Base-by-base conservation (phyloP, 92 coral and sea anemone genomes). In the Scolanthus callimorphus region DNA sequence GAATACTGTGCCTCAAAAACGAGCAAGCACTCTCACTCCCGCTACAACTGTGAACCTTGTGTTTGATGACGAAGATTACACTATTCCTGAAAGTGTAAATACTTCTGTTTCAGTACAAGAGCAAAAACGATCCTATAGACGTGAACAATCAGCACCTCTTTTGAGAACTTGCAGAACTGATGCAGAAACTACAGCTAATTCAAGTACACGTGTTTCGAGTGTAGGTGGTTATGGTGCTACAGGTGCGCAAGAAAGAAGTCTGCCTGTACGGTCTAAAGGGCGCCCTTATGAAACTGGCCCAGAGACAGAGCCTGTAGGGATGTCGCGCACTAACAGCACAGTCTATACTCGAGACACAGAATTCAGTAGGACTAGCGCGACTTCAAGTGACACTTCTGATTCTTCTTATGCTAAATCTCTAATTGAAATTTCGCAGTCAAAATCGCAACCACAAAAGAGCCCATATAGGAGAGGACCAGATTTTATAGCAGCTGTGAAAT, bases 11-110 rank as follows among this genome's bases (percentile, higher is more conserved):
- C 8, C 8, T 34, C 49, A 57, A 3, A n/a, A 55, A 27, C 52
- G 58, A 23, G 55, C 59, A 3, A 88, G 90, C 47, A 88, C 96
- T 25, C 43, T 88, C 10, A 71, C 80, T 0, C 90, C 96, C 11
- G 71, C 78, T 0, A 87, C 90, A 0, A 54, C 76, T 1, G 96
- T 87, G 1, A 84, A 70, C 65, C 38, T 87, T 29, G 51, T 87
- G 20, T 87, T 72, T 31, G 96, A 88, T 23, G 96, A 88, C 19
- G 65, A 56, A 11, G 75, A 68, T 8, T 12, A 4, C 11, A 19
- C 4, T 11, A 4, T 4, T 10, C 11, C 17, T 46, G 11, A 4
- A 9, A 46, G 11, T 19, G 41, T 34, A 15, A 34, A 34, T 34
- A 15, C 41, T 6, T 34, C 15, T 15, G 15, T 6, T 15, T 6